These are phyloP conservation scores for Himantopus leucocephalus DNA, from an alignment of 2,113 vertebrate species.

Conservation along the genomic window DNA sequence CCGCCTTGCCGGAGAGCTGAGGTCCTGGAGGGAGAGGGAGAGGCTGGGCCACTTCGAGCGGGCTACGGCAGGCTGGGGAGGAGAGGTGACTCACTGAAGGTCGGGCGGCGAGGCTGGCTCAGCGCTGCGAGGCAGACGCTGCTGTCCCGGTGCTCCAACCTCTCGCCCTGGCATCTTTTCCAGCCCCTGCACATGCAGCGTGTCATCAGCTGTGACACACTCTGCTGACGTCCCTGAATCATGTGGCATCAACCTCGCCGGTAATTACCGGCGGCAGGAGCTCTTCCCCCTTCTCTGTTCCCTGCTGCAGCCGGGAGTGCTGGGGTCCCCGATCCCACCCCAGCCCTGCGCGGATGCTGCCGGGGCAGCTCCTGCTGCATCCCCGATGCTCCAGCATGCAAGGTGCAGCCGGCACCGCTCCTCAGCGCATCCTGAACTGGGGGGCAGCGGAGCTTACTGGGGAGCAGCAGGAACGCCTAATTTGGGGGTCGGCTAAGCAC, in stretches of 20 bases:
- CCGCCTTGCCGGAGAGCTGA: background rate
- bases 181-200: conserved; percentile 37
- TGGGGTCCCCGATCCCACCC: background rate
- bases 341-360: background rate
- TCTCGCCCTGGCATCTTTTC: background rate
- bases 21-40: background rate
- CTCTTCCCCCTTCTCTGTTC: background rate
- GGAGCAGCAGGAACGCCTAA: background rate
- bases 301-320: background rate
- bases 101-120: background rate
- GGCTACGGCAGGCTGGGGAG: background rate
- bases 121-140: background rate
- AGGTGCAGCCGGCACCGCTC: background rate
- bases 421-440: background rate
- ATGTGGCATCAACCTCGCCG: background rate
- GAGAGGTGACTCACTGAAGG: background rate
- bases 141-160: background rate
- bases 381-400: background rate
- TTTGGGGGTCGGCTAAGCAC: rapidly evolving
- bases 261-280: background rate
- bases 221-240: conserved; percentile 51
- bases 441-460: background rate
- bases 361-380: background rate
- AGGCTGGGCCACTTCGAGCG: background rate
- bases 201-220: conserved; percentile 49